These are phyloP conservation scores for Brachyalestes nurse DNA, from an alignment of 2,797 vertebrate genomes.

Conservation along the genomic window DNA sequence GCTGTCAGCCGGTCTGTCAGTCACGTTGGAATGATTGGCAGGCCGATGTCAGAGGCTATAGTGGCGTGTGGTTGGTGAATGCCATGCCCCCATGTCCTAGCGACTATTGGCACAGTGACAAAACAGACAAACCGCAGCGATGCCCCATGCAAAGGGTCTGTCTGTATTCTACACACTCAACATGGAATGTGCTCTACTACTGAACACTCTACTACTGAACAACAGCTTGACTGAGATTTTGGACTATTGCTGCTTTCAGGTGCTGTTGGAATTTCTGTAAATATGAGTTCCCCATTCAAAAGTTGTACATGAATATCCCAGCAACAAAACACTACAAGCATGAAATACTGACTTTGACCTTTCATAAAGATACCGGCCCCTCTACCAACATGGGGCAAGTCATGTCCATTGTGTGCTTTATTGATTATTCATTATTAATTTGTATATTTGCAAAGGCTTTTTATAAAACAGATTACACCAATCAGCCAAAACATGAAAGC, in stretches of 20 bases:
- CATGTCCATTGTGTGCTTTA: too few species aligned
- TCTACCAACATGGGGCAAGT: too few species aligned
- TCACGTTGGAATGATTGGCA: conserved; percentile 56
- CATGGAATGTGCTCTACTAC: conserved; percentile 22
- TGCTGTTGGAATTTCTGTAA: neutral
- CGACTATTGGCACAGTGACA: conserved; percentile 44
- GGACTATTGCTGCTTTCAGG: neutral
- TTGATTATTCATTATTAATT: too few species aligned
- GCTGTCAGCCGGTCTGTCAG: conserved; percentile 51
- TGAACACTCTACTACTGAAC: too few species aligned
- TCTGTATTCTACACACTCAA: conserved; percentile 16
- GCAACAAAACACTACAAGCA: neutral
- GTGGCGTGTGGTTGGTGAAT: conserved; percentile 46
- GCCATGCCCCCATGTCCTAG: conserved; percentile 34
- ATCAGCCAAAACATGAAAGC: too few species aligned
- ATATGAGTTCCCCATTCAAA: neutral
- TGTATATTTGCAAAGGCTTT: too few species aligned
- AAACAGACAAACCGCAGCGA: conserved; percentile 41
- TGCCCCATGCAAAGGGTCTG: conserved; percentile 8
- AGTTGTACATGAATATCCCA: neutral
- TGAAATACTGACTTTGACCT: neutral
- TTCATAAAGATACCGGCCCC: neutral
- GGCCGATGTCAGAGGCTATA: conserved; percentile 51
- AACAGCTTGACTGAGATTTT: conserved; percentile 23
- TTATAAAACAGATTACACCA: too few species aligned